Base-by-base conservation (phyloP, 2,113 vertebrate species). In the Melanostigma gelatinosum region DNA sequence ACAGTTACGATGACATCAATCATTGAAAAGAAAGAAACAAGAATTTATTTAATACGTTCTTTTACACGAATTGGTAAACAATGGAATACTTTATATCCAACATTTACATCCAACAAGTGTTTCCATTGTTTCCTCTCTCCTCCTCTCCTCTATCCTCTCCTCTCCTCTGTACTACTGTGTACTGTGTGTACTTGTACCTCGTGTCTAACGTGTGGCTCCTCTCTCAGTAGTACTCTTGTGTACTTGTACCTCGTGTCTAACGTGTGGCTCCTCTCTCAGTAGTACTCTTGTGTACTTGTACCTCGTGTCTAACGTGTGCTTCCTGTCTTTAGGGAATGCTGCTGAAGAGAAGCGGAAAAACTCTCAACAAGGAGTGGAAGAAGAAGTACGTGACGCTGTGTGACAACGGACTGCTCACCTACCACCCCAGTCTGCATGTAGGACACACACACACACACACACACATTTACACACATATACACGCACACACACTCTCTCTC, bases 361-460 rank as follows among this genome's bases (percentile, higher is more conserved):
- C 98, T 0, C 58, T 99, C 67, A 99, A 99, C 88, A 99, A 99
- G 85, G 98, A 99, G 81, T 99, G 98, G 98, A 99, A 99, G 93
- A 99, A 99, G 96, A 99, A 99, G 22, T 99, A 99, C 0, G 98
- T 99, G 85, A 99, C 98, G 0, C 91, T 99, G 75, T 97, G 96
- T 1, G 98, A 99, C 93, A 98, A 99, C 0, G 98, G 98, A 0
- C 92, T 99, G 84, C 96, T 99, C 67, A 99, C 98, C 82, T 99
- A 99, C 89, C 98, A 99, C 71, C 98, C 98, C 20, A 99, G 98
- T 86, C 92, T 99, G 77, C 98, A 99, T 0, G 98, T 99, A 77
- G 97, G 97, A 95, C 10, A 34, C 0, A 2, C 18, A 7, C 24
- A 57, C 77, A 58, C 79, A 67, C 60, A 50, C 60, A 54, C 58